A percentile compares a stretch with the other conserved stretches of the same genome.
phyloP scores from a whole-genome alignment of 2,797 vertebrate genomes.

The Cuniculus paca region DNA sequence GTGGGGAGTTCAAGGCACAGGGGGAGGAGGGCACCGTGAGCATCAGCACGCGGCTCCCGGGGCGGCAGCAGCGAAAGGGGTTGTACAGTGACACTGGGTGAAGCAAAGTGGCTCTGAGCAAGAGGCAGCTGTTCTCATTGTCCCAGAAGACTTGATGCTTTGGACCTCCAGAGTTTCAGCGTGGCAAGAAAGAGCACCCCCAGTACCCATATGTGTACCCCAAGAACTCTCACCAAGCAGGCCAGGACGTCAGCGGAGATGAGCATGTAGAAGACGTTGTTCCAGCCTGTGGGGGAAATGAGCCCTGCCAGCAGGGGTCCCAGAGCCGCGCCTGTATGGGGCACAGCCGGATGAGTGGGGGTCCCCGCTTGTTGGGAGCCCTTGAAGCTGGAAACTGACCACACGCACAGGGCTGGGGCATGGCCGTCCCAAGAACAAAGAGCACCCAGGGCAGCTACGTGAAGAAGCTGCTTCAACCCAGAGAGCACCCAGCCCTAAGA shows the following conservation, averaged over 20 bases:
- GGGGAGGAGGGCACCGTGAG: background rate
- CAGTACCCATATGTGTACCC: background rate
- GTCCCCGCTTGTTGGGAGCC: too few relatives aligned
- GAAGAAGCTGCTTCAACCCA: too few relatives aligned
- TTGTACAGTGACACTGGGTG: too few relatives aligned
- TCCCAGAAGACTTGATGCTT: background rate
- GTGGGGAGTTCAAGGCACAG: conserved; percentile 47
- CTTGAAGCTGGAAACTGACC: too few relatives aligned
- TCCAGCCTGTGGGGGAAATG: conserved; percentile 96
- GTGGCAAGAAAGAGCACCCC: background rate
- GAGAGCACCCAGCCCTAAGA: too few relatives aligned
- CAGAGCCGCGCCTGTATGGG: conserved; percentile 93
- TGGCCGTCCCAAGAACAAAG: too few relatives aligned
- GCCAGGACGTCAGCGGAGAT: conserved; percentile 94
- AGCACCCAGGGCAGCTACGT: too few relatives aligned
- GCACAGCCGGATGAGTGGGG: background rate
- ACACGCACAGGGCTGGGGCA: too few relatives aligned
- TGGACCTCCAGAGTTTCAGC: background rate
- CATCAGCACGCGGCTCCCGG: background rate
- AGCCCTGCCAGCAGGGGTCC: conserved; percentile 96
- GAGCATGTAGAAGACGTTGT: conserved; percentile 99
- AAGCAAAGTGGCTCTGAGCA: background rate
- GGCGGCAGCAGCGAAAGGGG: background rate
- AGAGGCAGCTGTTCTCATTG: background rate
- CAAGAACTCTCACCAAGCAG: conserved; percentile 91